A percentile compares a stretch with the other conserved stretches of the same genome.
These are phyloP conservation scores for Amaurobius ferox DNA, from an alignment of 2,888 invertebrate species.

Conservation along the genomic window DNA sequence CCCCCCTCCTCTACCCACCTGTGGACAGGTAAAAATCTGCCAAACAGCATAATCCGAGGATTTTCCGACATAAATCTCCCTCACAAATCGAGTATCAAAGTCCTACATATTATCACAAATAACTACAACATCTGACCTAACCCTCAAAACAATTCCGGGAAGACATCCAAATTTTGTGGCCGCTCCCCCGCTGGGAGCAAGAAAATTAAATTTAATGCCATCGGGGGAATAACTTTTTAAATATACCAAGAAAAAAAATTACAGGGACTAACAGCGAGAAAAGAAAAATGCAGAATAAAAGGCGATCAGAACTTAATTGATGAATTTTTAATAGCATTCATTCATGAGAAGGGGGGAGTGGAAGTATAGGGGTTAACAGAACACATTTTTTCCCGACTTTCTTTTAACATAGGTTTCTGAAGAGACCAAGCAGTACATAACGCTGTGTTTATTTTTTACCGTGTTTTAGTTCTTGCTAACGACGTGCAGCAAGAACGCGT, in stretches of 20 bases:
- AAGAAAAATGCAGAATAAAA: conserved; percentile 34
- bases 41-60: too few relatives aligned
- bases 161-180: conserved; percentile 37
- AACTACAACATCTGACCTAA: too few relatives aligned
- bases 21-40: too few relatives aligned
- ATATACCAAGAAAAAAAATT: conserved; percentile 54
- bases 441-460: conserved; percentile 18
- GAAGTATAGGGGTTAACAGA: conserved; percentile 56
- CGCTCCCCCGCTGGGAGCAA: conserved; percentile 50
- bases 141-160: too few relatives aligned
- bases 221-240: conserved; percentile 69
- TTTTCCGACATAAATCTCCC: too few relatives aligned
- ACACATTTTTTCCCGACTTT: conserved; percentile 42
- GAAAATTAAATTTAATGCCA: conserved; percentile 71
- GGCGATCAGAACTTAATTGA: conserved; percentile 67
- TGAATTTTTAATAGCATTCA: conserved; percentile 72
- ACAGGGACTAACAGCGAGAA: conserved; percentile 25
- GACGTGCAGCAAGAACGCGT: conserved; percentile 37
- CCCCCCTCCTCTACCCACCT: too few relatives aligned
- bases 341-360: conserved; percentile 33
- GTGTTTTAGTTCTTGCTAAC: conserved; percentile 38
- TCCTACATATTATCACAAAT: too few relatives aligned
- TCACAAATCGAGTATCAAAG: too few relatives aligned
- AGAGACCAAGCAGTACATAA: conserved; percentile 63
- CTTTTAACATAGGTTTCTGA: conserved; percentile 37